Evolutionary conservation across 2,888 invertebrate species (phyloP).

Genomic region (Coleophora flavipennella): DNA sequence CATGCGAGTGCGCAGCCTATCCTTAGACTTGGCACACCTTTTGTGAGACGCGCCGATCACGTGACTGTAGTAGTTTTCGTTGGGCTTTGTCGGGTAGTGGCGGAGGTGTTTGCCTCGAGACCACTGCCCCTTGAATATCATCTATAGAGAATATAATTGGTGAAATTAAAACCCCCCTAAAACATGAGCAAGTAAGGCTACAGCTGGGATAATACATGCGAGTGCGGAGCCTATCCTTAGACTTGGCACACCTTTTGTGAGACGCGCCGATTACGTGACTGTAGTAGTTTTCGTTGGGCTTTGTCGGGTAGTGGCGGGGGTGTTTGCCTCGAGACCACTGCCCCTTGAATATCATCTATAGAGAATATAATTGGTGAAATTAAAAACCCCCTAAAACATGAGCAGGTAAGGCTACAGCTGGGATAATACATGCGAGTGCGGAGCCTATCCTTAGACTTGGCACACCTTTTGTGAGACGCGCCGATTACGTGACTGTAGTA

Average conservation of each 20-base stretch:
- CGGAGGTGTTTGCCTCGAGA: constrained; percentile 51
- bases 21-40: too few relatives aligned
- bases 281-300: constrained; percentile 54
- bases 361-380: too few relatives aligned
- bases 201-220: too few relatives aligned
- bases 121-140: constrained; percentile 55
- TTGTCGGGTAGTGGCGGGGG: constrained; percentile 48
- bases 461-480: constrained; percentile 53
- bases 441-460: too few relatives aligned
- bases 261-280: constrained; percentile 59
- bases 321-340: constrained; percentile 56
- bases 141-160: constrained; percentile 33
- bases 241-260: too few relatives aligned
- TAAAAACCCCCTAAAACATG: too few relatives aligned
- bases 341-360: constrained; percentile 51
- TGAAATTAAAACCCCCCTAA: too few relatives aligned
- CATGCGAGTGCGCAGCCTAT: too few relatives aligned
- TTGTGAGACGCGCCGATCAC: constrained; percentile 58
- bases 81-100: constrained; percentile 51
- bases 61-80: constrained; percentile 53
- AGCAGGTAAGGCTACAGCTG: too few relatives aligned
- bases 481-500: constrained; percentile 58
- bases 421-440: too few relatives aligned
- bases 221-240: too few relatives aligned
- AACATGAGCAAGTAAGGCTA: too few relatives aligned